Conservation (phyloP, 2,113 vertebrate species). For the Chaetodon auriga region DNA sequence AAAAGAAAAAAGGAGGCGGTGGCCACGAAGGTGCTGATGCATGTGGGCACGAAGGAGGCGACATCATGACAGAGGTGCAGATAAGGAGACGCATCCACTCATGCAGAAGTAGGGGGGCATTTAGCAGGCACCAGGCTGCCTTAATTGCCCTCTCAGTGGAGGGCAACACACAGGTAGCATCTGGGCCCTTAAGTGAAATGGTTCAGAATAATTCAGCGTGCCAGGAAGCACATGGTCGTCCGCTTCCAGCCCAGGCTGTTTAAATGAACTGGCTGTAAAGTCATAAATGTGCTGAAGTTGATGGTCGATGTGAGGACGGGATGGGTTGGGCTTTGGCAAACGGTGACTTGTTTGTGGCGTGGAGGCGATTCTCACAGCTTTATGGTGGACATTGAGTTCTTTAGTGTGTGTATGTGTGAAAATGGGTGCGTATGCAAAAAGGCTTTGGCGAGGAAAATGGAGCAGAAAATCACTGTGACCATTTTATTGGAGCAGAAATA, state of each 20-base stretch:
- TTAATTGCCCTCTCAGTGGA: conserved; percentile 72
- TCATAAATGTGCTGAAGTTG: conserved; percentile 72
- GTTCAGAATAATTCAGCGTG: conserved; percentile 84
- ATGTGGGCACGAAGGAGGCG: conserved; percentile 51
- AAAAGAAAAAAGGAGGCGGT: conserved; percentile 36
- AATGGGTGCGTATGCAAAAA: conserved; percentile 27
- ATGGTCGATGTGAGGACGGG: conserved; percentile 40
- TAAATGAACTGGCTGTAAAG: conserved; percentile 72
- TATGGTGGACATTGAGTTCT: conserved; percentile 35
- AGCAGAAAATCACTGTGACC: conserved; percentile 52
- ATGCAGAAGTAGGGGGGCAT: conserved; percentile 74
- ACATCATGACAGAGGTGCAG: conserved; percentile 56
- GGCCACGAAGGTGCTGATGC: conserved; percentile 32
- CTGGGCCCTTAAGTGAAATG: conserved; percentile 85
- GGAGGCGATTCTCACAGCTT: conserved; percentile 40
- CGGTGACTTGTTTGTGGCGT: conserved; percentile 41
- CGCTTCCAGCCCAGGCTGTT: conserved; percentile 19
- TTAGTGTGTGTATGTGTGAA: conserved; percentile 1
- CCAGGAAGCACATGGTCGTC: conserved; percentile 72
- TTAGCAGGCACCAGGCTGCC: conserved; percentile 70
- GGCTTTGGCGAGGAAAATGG: conserved; percentile 54
- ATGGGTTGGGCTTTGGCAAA: conserved; percentile 27
- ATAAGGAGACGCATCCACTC: conserved; percentile 69
- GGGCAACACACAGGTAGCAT: conserved; percentile 74
- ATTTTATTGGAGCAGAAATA: conserved; percentile 38